Evolutionary conservation across 2,113 vertebrate genomes (phyloP).

Genomic region (Phyllostomus hastatus): DNA sequence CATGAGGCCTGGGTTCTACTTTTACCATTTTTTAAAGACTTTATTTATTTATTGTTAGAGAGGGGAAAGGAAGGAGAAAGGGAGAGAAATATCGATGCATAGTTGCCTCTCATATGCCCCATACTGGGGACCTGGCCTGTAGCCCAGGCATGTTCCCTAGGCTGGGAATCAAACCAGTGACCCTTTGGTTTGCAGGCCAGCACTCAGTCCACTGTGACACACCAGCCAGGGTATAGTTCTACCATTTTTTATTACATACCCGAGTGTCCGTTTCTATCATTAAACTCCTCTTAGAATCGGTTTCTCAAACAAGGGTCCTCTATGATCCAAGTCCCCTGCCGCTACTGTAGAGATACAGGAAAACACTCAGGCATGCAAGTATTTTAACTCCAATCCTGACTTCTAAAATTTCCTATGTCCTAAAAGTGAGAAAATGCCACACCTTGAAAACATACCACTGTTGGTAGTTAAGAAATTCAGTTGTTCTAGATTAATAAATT

Average conservation of each 20-base stretch:
- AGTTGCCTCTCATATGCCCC: too few relatives aligned
- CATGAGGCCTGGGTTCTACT: background rate
- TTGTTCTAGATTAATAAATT: background rate
- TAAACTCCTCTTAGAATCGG: background rate
- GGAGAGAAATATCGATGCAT: too few relatives aligned
- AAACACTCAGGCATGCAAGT: background rate
- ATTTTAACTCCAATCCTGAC: background rate
- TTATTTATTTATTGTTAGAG: too few relatives aligned
- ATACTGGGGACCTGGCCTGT: too few relatives aligned
- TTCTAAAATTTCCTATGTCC: background rate
- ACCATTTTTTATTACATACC: background rate
- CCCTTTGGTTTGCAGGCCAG: too few relatives aligned
- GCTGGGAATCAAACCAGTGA: too few relatives aligned
- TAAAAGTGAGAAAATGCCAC: background rate
- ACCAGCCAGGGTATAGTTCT: background rate
- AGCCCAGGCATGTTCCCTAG: too few relatives aligned
- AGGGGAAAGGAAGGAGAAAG: too few relatives aligned
- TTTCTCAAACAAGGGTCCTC: background rate
- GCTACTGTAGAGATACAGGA: background rate
- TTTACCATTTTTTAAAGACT: background rate
- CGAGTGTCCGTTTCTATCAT: background rate
- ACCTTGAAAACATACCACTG: background rate
- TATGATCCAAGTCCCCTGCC: background rate
- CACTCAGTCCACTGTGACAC: too few relatives aligned
- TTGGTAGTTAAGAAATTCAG: background rate